These are phyloP conservation scores for Scalopus aquaticus DNA, from an alignment of 2,113 vertebrate species.

Conservation along the genomic window DNA sequence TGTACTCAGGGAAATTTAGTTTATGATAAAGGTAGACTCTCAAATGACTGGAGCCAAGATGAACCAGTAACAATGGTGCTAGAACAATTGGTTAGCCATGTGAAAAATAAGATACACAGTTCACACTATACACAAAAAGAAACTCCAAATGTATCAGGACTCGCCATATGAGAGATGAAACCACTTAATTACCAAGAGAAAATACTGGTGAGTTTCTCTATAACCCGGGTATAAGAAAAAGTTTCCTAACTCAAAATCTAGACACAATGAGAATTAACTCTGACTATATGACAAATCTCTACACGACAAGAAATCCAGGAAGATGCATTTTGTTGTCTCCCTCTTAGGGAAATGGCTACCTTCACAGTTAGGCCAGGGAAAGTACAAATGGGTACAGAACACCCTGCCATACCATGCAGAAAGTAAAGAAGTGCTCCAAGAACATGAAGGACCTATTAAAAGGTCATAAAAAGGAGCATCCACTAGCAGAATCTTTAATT, in stretches of 20 bases:
- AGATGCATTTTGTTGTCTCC: no score
- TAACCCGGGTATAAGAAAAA: not conserved
- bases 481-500: not conserved
- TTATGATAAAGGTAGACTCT: not conserved
- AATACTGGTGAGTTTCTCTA: not conserved
- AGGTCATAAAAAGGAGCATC: not conserved
- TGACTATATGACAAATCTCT: not conserved
- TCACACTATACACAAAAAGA: not conserved
- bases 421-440: no score
- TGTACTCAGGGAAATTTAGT: not conserved
- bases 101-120: not conserved
- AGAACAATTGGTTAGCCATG: not conserved
- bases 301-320: no score
- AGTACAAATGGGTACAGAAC: not conserved
- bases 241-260: not conserved
- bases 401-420: not conserved
- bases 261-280: not conserved
- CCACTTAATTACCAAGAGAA: not conserved
- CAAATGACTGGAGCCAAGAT: not conserved
- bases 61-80: not conserved
- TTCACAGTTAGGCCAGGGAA: not conserved
- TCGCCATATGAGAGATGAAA: not conserved
- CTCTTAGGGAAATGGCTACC: not conserved
- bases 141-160: not conserved
- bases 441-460: not conserved